Percentiles rank a stretch among this genome's conserved stretches.
Evolutionary conservation across 2,888 invertebrate genomes (phyloP).

Genomic region (Noctua fimbriata): DNA sequence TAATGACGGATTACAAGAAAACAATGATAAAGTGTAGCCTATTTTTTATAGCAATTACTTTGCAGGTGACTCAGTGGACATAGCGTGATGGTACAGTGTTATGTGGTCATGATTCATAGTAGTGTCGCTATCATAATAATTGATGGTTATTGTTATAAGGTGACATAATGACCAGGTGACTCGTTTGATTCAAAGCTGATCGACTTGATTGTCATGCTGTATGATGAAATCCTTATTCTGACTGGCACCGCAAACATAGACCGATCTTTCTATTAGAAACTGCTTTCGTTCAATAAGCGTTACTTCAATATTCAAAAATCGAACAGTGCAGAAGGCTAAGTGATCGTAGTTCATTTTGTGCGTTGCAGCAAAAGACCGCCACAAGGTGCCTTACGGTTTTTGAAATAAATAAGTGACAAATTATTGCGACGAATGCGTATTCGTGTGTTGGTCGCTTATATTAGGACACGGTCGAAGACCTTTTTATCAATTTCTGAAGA

Average conservation of each 20-base stretch:
- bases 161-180: conserved; percentile 22
- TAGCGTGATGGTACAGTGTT: conserved; percentile 59
- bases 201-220: not conserved
- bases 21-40: conserved; percentile 64
- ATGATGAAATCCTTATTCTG: not conserved
- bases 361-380: not conserved
- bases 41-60: conserved; percentile 65
- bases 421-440: not conserved
- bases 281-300: not conserved
- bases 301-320: not conserved
- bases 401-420: not conserved
- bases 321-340: not conserved
- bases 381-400: not conserved
- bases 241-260: not conserved
- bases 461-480: not conserved
- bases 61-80: conserved; percentile 62
- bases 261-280: not conserved
- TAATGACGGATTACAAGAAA: conserved; percentile 54
- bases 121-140: conserved; percentile 45
- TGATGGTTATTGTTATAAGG: conserved; percentile 49
- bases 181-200: not conserved
- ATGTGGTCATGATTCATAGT: conserved; percentile 60
- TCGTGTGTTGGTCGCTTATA: too few relatives aligned
- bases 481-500: not conserved
- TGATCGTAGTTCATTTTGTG: not conserved